Conservation (phyloP, 2,888 invertebrate genomes). For the Spisula solida region DNA sequence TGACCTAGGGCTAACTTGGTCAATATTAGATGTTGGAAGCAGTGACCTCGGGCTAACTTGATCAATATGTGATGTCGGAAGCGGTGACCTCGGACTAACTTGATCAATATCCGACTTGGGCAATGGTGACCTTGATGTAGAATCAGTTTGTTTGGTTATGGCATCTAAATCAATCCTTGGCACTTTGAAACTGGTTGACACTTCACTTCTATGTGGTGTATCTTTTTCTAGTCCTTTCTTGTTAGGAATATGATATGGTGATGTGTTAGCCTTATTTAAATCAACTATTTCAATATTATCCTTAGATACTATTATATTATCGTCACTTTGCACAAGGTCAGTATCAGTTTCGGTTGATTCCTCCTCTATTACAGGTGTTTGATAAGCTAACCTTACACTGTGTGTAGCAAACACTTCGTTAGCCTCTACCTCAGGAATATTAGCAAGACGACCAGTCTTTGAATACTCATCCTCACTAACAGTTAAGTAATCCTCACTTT, state of each 20-base stretch:
- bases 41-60: constrained; percentile 50
- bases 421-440: constrained; percentile 69
- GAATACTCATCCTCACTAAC: constrained; percentile 72
- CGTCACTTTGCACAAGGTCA: constrained; percentile 29
- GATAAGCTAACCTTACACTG: constrained; percentile 70
- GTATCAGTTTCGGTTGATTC: constrained; percentile 66
- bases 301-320: neutral
- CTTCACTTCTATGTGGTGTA: constrained; percentile 10
- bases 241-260: constrained; percentile 64
- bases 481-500: constrained; percentile 73
- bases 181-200: constrained; percentile 11
- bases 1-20: constrained; percentile 40
- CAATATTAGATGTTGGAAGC: constrained; percentile 28
- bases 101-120: constrained; percentile 48
- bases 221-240: constrained; percentile 17
- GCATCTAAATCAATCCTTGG: constrained; percentile 51
- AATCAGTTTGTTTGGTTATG: constrained; percentile 31
- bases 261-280: constrained; percentile 54
- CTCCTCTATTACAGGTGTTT: constrained; percentile 61
- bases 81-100: constrained; percentile 51
- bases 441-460: constrained; percentile 54
- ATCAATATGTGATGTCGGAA: constrained; percentile 39
- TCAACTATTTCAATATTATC: constrained; percentile 57
- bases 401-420: constrained; percentile 72
- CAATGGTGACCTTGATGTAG: constrained; percentile 47